These are phyloP conservation scores for Manis javanica DNA, from an alignment of 2,797 vertebrate genomes.

Conservation along the genomic window DNA sequence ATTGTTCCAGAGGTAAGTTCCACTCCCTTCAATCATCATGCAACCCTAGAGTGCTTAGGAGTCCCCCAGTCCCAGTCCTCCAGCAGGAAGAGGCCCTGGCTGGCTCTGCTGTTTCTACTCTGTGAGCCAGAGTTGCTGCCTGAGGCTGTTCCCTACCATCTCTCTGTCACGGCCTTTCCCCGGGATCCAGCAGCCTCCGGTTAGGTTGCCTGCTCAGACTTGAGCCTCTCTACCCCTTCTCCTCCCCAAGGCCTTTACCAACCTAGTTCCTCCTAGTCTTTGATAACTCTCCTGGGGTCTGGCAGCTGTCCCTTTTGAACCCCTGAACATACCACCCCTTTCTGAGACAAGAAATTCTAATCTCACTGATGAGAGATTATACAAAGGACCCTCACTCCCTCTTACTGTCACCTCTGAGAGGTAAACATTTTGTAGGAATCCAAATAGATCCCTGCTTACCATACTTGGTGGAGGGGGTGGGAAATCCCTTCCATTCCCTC, in stretches of 20 bases:
- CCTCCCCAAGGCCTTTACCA: not conserved
- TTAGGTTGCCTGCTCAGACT: not conserved
- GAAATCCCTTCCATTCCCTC: not conserved
- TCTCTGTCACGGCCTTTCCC: not conserved
- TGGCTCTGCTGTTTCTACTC: not conserved
- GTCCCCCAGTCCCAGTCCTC: not conserved
- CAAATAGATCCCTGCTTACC: not conserved
- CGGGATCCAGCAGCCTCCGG: not conserved
- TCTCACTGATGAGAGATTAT: not conserved
- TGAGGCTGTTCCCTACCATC: rapidly evolving
- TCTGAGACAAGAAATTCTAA: not conserved
- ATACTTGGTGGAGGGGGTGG: not conserved
- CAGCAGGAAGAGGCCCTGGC: not conserved
- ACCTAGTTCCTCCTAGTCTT: not conserved
- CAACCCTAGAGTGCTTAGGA: not conserved
- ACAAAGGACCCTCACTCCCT: not conserved
- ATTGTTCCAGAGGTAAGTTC: not conserved
- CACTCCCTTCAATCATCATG: not conserved
- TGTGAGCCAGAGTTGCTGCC: not conserved
- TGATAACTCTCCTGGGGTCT: not conserved
- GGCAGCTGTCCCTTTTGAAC: not conserved
- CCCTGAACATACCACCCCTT: not conserved
- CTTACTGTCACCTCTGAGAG: not conserved
- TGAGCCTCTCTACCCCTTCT: not conserved
- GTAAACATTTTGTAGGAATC: constrained; percentile 5